Evolutionary conservation across 2,888 invertebrate species (phyloP), one percentile per base, ranked within the genome.

Genomic region (Andrena praecox): DNA sequence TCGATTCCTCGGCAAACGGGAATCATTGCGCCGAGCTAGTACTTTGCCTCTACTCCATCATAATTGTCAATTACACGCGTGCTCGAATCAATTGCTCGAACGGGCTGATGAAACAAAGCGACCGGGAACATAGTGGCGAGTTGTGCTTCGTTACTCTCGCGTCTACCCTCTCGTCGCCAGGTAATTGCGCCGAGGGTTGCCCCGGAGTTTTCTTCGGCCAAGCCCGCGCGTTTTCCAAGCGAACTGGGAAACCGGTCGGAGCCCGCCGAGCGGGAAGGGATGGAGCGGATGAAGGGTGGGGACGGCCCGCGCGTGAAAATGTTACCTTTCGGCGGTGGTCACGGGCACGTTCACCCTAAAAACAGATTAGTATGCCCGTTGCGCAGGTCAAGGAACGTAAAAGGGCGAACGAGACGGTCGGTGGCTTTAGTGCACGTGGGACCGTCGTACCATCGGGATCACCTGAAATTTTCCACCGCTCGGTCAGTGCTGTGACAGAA

Each of bases 311-410:
- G 35, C 29, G 52, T 24, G 27, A 63, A 48, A 69, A 52, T 12
- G 59, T 62, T 70, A 59, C 27, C 64, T 35, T 27, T 66, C 54
- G 24, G 2, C 29, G 68, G 52, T 74, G 20, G 0, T 12, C 60
- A 35, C 33, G n/a, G 56, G 54, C 50, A 60, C 60, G 67, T 27
- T 74, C 48, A 62, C 66, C 81, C 74, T 24, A 10, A 62, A 70
- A 74, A 62, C 48, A 33, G 62, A 76, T 74, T 75, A 71, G 70
- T 70, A 48, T 79, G 29, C 67, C 59, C 62, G 70, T 82, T 67
- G 50, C 79, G 12, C 56, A 42, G 67, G 74, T 67, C 66, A 82
- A 70, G 62, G 33, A n/a, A 24, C 56, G 10, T 73, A 62, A 67
- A 71, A 68, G 77, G 71, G 33, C 54, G 12, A 29, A 4, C 12